These are phyloP conservation scores for Leptobrachium ailaonicum DNA, from an alignment of 2,113 vertebrate genomes.

Conservation along the genomic window DNA sequence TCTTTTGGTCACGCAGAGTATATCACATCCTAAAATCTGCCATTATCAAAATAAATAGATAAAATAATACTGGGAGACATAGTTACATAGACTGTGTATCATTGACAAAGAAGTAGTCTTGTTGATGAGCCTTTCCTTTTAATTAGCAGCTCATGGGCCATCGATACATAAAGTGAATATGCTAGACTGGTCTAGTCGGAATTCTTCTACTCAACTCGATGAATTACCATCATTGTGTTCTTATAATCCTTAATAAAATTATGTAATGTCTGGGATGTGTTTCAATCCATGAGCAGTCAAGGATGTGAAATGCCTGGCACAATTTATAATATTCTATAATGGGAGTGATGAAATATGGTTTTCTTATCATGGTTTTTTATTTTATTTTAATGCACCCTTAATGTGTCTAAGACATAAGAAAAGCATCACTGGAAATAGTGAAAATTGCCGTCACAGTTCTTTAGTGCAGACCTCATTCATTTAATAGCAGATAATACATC, in stretches of 20 bases:
- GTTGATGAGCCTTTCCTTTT: too few species aligned
- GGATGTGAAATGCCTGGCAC: background rate
- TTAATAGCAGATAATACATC: background rate
- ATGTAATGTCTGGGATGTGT: conserved; percentile 19
- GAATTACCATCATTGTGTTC: background rate
- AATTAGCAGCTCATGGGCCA: too few species aligned
- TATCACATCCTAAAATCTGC: too few species aligned
- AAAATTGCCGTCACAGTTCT: background rate
- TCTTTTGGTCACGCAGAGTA: too few species aligned
- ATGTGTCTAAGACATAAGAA: background rate
- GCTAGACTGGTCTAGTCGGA: background rate
- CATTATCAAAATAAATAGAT: too few species aligned
- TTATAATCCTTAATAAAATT: conserved; percentile 3
- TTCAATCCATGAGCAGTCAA: background rate
- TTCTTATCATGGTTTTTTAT: background rate
- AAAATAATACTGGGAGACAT: too few species aligned
- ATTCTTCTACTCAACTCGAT: background rate
- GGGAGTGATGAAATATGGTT: background rate
- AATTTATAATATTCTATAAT: background rate
- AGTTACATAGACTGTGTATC: too few species aligned
- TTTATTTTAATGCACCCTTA: background rate
- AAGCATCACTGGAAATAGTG: background rate
- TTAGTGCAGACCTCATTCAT: background rate
- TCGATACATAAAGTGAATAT: too few species aligned
- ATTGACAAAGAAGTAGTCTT: too few species aligned